Base-by-base conservation (phyloP, 2,888 invertebrate genomes). In the Drosophila macrospina region DNA sequence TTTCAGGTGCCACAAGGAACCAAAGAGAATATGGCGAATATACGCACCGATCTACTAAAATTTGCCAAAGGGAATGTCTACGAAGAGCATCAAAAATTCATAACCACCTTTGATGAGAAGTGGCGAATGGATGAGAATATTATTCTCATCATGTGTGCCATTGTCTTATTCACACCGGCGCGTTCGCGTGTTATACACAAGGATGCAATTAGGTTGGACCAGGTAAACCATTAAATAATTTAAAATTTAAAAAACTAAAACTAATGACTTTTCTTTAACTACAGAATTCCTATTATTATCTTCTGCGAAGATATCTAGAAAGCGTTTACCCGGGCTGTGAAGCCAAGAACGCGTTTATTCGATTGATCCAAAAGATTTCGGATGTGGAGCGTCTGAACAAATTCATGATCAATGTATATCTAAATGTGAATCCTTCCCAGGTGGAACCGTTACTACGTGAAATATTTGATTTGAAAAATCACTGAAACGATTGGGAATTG, bases 381-480 rank as follows among this genome's bases (percentile, higher is more conserved):
- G 98, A 98, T 90, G 94, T 99, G 20, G 95, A 97, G 78, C 95
- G 95, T 88, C 93, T 98, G 55, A 97, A 98, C 67, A 97, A 98
- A 82, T 97, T 97, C 84, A 96, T 98, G n/a, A 96, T 98, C 7
- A 95, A 96, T 37, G 97, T 98, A 4, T 97, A 98, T 91, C 93
- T 98, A 26, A 97, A 98, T 92, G 97, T 98, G 0, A 98, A 98
- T 93, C 98, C 98, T 30, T 94, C 95, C 66, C 95, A 96, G 90
- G 96, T 99, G 44, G 98, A 98, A 88, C 99, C 98, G 0, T 93
- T 99, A 36, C 93, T 99, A 45, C 96, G 98, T 91, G 98, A 99
- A 94, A 98, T 99, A 90, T 98, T 99, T 88, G 98, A 98, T 93
- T 93, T 98, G 69, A 98, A 98, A 90, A 95, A 93, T 89, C 92